Conservation (phyloP, 2,113 vertebrate genomes). For the Prunella himalayana region DNA sequence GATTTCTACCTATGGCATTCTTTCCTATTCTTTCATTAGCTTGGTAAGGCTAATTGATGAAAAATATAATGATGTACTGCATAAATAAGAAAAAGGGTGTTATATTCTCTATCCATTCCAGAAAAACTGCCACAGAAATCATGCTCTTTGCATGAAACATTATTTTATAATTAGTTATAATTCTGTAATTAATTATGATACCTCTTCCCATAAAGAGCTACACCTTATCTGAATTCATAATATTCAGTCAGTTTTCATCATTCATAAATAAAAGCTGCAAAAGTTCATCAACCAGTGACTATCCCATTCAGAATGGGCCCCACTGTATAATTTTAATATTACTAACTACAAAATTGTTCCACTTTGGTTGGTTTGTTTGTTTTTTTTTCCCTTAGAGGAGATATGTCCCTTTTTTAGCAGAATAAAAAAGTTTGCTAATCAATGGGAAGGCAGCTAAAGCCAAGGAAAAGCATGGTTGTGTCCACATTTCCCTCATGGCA, state of each 20-base stretch:
- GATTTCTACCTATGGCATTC: not conserved
- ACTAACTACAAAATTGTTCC: not conserved
- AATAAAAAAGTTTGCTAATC: not conserved
- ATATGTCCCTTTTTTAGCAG: not conserved
- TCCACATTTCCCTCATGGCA: not conserved
- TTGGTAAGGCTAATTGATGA: not conserved
- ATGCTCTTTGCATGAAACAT: not conserved
- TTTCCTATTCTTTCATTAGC: not conserved
- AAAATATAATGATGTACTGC: not conserved
- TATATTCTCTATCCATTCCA: not conserved
- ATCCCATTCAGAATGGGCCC: not conserved
- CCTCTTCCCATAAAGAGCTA: not conserved
- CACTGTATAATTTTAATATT: not conserved
- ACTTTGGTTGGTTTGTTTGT: not conserved
- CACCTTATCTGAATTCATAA: not conserved
- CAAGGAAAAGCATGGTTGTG: not conserved
- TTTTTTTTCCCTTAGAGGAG: not conserved
- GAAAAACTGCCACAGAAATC: not conserved
- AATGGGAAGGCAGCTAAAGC: not conserved
- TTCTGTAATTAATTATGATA: not conserved
- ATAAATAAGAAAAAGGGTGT: not conserved
- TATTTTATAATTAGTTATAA: not conserved
- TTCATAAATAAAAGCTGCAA: not conserved
- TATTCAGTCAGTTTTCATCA: not conserved
- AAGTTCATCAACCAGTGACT: not conserved